Evolutionary conservation across 2,888 invertebrate genomes (phyloP).

Genomic region (Volucella bombylans): DNA sequence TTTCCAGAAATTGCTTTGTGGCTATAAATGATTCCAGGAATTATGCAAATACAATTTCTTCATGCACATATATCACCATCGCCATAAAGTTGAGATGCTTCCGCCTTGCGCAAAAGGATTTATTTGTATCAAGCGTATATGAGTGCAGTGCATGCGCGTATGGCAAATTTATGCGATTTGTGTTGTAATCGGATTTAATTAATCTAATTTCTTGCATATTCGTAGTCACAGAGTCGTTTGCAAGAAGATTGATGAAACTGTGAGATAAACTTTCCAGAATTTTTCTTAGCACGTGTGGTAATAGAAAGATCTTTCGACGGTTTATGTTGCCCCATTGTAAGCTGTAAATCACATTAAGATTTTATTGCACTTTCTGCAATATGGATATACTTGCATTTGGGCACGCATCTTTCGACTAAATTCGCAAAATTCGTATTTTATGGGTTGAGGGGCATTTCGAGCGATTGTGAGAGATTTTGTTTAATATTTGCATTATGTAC

Average conservation of each 20-base stretch:
- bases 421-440: slow-evolving; percentile 23
- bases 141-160: slow-evolving; percentile 14
- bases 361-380: slow-evolving; percentile 14
- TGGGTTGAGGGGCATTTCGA: neutral
- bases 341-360: slow-evolving; percentile 10
- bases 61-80: slow-evolving; percentile 5
- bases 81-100: slow-evolving; percentile 31
- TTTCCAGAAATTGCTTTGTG: slow-evolving; percentile 63
- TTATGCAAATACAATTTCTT: slow-evolving; percentile 59
- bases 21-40: slow-evolving; percentile 65
- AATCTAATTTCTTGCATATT: slow-evolving; percentile 49
- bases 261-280: slow-evolving; percentile 48
- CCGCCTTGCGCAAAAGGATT: slow-evolving; percentile 71
- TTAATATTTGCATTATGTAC: too few species aligned
- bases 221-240: neutral
- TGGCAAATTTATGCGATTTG: slow-evolving; percentile 36
- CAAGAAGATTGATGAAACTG: slow-evolving; percentile 42
- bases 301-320: slow-evolving; percentile 57
- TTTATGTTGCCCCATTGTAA: slow-evolving; percentile 69
- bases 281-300: slow-evolving; percentile 23
- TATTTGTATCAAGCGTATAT: slow-evolving; percentile 59
- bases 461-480: too few species aligned
- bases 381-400: slow-evolving; percentile 1
- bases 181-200: slow-evolving; percentile 65
- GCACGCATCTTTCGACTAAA: slow-evolving; percentile 28